Conservation (phyloP, 2,797 vertebrate species). For the Kryptolebias ocellatus region DNA sequence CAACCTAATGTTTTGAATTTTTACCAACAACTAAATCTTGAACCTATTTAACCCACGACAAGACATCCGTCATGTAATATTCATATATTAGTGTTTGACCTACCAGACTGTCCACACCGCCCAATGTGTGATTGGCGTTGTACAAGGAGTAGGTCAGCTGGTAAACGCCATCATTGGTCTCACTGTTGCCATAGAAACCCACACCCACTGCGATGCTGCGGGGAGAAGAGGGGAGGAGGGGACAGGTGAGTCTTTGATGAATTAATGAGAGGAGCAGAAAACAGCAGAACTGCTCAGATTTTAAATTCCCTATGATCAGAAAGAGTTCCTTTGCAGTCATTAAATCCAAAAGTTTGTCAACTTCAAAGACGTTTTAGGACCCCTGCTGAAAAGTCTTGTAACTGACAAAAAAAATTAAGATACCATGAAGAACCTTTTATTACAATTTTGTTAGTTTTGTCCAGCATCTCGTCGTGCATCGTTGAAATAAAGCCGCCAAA, state of each 20-base stretch:
- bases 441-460: too few species aligned
- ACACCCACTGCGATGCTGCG: conserved; percentile 89
- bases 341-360: conserved; percentile 1
- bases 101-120: conserved; percentile 90
- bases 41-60: not conserved
- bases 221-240: conserved; percentile 28
- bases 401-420: not conserved
- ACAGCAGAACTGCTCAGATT: not conserved
- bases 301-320: conserved; percentile 4
- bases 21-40: not conserved
- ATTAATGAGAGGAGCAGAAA: conserved; percentile 32
- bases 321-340: conserved; percentile 8
- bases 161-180: conserved; percentile 92
- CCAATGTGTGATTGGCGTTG: conserved; percentile 92
- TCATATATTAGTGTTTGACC: conserved; percentile 45
- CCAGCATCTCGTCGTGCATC: too few species aligned
- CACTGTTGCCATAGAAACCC: conserved; percentile 98
- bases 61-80: not conserved
- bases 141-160: conserved; percentile 95
- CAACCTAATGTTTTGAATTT: not conserved
- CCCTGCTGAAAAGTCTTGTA: not conserved
- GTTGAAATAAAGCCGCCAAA: too few species aligned
- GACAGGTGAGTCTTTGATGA: conserved; percentile 47
- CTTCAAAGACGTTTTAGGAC: not conserved
- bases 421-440: too few species aligned